phyloP scores from a whole-genome alignment of 2,797 vertebrate genomes.

The Gymnodraco acuticeps region DNA sequence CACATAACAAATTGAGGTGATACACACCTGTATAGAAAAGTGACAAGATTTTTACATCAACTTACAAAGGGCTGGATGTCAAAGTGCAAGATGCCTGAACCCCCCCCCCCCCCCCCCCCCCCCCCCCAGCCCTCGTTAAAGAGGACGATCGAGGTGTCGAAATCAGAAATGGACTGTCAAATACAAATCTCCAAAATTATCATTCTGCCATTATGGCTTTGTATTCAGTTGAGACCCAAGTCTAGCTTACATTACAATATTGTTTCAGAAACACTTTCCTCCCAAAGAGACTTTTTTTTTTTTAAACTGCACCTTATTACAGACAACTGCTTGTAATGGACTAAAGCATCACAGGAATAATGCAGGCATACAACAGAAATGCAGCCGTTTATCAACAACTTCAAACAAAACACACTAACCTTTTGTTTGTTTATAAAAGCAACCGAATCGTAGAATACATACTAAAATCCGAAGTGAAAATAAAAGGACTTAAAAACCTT shows the following conservation, averaged over 20 bases:
- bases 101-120: constrained; percentile 14
- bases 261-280: constrained; percentile 73
- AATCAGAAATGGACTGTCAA: constrained; percentile 64
- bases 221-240: constrained; percentile 76
- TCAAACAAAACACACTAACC: constrained; percentile 74
- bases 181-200: constrained; percentile 78
- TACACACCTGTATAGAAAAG: constrained; percentile 79
- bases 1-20: constrained; percentile 73
- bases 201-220: constrained; percentile 80
- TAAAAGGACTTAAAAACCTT: constrained; percentile 93
- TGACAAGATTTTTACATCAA: constrained; percentile 79
- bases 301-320: constrained; percentile 77
- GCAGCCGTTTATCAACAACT: constrained; percentile 67
- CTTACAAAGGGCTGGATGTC: constrained; percentile 82
- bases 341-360: constrained; percentile 79
- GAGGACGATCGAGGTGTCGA: constrained; percentile 55
- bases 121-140: constrained; percentile 26
- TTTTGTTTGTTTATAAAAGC: constrained; percentile 79
- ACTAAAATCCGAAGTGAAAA: constrained; percentile 92
- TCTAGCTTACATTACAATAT: constrained; percentile 76
- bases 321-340: constrained; percentile 79
- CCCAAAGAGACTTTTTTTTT: constrained; percentile 62
- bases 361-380: constrained; percentile 79
- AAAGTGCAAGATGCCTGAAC: constrained; percentile 80
- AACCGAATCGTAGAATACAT: constrained; percentile 93